Base-by-base conservation (phyloP, 2,797 vertebrate species). In the Thunnus albacares region DNA sequence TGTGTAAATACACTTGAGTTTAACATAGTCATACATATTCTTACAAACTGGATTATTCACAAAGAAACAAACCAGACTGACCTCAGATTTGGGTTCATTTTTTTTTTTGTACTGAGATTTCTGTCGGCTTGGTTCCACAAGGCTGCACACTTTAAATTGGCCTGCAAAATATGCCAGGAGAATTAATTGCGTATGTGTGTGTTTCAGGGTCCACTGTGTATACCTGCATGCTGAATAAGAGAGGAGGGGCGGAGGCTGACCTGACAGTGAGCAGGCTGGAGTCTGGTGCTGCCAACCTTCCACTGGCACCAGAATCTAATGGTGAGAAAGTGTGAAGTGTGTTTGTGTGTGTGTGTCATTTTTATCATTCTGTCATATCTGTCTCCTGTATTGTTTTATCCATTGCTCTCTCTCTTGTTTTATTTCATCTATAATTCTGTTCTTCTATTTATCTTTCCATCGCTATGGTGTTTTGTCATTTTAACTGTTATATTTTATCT, bases 201-300 rank as follows among this genome's bases (percentile, higher is more conserved):
- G 33, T 85, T 81, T 5, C 86, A 99, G 98, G 98, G 57, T 95
- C 96, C 3, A 99, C 97, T 0, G 95, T 98, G 45, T 99, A 99
- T 79, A 99, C 98, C 55, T 99, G 98, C 91, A 98, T 99, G 98
- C 85, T 99, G 88, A 99, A 99, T 88, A 88, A 78, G 22, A 91
- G 41, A 0, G 98, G 98, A 0, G 98, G 98, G 0, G 92, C 95
- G 0, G 98, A 99, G 93, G 96, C 98, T 0, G 98, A 99, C 93
- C 96, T 99, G 87, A 99, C 98, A 0, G 97, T 99, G 84, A 99
- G 98, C 94, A 82, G 96, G 73, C 94, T 99, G 78, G 94, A 94
- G 65, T 90, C 96, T 0, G 92, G 96, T 0, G 14, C 86, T 13
- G 89, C 89, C 1, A 92, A 85, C 65, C 92, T 96, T 0, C 91